phyloP scores from a whole-genome alignment of 2,797 vertebrate genomes.

The Onychomys torridus region DNA sequence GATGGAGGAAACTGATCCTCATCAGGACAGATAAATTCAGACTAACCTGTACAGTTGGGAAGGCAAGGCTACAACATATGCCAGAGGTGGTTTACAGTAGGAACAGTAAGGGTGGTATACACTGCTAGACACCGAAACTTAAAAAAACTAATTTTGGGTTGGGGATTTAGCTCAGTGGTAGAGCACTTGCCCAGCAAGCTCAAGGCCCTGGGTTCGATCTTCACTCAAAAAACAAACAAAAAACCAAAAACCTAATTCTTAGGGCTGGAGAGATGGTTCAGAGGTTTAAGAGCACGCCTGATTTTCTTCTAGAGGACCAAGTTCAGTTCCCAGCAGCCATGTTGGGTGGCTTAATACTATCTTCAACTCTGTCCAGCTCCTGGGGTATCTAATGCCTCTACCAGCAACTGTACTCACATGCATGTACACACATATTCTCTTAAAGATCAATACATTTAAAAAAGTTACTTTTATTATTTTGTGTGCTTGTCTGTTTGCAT shows the following conservation, averaged over 20 bases:
- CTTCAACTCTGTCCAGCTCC: neutral
- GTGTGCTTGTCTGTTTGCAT: neutral
- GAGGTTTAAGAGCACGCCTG: neutral
- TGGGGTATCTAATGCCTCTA: neutral
- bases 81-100: neutral
- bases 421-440: neutral
- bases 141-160: too few relatives aligned
- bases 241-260: too few relatives aligned
- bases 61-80: neutral
- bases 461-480: neutral
- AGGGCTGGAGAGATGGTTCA: neutral
- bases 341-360: neutral
- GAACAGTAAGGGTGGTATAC: neutral
- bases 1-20: neutral
- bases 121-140: neutral
- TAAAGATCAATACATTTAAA: neutral
- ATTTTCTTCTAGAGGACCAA: neutral
- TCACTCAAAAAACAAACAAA: too few relatives aligned
- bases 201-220: too few relatives aligned
- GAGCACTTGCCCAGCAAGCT: too few relatives aligned
- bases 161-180: too few relatives aligned
- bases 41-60: neutral
- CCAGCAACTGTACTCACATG: neutral
- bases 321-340: neutral
- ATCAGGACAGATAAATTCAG: neutral